A percentile compares a stretch with the other conserved stretches of the same genome.
These are phyloP conservation scores for Hirudo medicinalis DNA, from an alignment of 1,140 invertebrate genomes.

Conservation along the genomic window DNA sequence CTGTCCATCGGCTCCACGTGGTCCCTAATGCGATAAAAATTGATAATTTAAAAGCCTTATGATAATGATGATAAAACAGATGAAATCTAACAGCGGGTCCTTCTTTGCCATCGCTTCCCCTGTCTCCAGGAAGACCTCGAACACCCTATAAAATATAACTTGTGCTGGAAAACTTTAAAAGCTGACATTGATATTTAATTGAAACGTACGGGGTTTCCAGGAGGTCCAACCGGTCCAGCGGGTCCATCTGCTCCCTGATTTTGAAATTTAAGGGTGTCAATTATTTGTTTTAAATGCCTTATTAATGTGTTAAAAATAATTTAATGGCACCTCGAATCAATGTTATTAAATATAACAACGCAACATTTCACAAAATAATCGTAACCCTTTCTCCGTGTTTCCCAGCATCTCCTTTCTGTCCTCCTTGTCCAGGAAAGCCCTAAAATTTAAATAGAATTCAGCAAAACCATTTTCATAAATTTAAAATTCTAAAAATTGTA, in stretches of 20 bases:
- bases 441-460: slow-evolving; percentile 7
- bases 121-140: slow-evolving; percentile 17
- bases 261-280: neutral
- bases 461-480: neutral
- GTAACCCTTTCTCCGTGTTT: slow-evolving; percentile 14
- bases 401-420: slow-evolving; percentile 19
- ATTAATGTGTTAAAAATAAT: neutral
- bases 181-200: neutral
- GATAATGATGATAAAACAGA: neutral
- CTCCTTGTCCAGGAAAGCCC: slow-evolving; percentile 18
- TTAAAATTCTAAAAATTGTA: neutral
- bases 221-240: neutral
- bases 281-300: neutral
- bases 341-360: neutral
- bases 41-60: neutral
- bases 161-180: neutral
- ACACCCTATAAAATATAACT: slow-evolving; percentile 14
- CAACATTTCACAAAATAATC: too few relatives aligned
- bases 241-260: slow-evolving; percentile 14
- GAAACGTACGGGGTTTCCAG: slow-evolving; percentile 6
- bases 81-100: slow-evolving; percentile 18
- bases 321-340: neutral
- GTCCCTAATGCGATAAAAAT: neutral
- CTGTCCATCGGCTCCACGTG: slow-evolving; percentile 9
- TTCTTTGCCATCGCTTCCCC: slow-evolving; percentile 25